A percentile compares a stretch with the other conserved stretches of the same genome.
These are phyloP conservation scores for Drosophila eohydei DNA, from an alignment of 2,888 invertebrate species.

Conservation along the genomic window DNA sequence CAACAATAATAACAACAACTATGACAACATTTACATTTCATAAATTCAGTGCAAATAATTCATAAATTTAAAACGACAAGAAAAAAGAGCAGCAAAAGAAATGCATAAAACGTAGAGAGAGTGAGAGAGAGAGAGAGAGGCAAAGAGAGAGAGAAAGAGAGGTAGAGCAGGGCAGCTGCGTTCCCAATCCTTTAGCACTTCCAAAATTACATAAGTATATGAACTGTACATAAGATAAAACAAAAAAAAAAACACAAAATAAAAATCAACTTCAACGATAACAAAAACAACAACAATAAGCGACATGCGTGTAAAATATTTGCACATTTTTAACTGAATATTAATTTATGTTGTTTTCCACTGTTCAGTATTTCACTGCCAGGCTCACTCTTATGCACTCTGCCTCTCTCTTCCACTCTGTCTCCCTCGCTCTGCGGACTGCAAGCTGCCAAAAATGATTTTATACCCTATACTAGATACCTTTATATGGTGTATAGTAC, in stretches of 20 bases:
- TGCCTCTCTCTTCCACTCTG: neutral
- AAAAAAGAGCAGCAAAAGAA: slow-evolving; percentile 9
- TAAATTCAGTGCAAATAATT: slow-evolving; percentile 77
- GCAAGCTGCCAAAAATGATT: slow-evolving; percentile 15
- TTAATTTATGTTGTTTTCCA: slow-evolving; percentile 72
- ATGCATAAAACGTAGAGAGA: slow-evolving; percentile 26
- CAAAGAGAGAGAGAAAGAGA: neutral
- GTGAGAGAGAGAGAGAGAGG: neutral
- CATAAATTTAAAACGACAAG: slow-evolving; percentile 64
- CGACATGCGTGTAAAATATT: slow-evolving; percentile 65
- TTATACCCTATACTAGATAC: neutral
- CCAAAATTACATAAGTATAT: slow-evolving; percentile 12
- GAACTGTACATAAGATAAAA: slow-evolving; percentile 17
- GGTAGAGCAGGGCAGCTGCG: neutral
- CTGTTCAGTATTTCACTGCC: slow-evolving; percentile 19
- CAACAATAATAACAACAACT: slow-evolving; percentile 6
- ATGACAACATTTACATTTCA: slow-evolving; percentile 64
- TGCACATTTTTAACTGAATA: slow-evolving; percentile 77
- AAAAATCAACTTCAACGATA: slow-evolving; percentile 9
- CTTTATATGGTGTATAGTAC: no score
- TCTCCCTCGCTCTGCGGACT: neutral
- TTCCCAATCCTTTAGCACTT: slow-evolving; percentile 1
- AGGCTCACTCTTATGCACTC: neutral
- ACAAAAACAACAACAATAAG: slow-evolving; percentile 26
- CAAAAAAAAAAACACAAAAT: slow-evolving; percentile 3